Evolutionary conservation across 2,113 vertebrate species (phyloP).

Genomic region (Ivindomyrus marchei): DNA sequence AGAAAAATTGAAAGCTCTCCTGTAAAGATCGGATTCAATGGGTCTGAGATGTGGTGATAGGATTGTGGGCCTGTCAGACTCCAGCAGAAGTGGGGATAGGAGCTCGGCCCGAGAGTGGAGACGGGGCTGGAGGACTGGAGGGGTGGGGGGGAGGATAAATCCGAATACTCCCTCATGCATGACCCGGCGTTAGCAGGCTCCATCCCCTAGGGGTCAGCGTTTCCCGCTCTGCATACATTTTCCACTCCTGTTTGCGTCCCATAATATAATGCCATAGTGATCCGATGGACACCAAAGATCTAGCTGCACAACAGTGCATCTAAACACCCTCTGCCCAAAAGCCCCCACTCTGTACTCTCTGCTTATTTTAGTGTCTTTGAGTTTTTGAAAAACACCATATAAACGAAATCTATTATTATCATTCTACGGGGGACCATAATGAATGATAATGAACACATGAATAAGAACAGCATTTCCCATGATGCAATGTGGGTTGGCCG

Average conservation of each 20-base stretch:
- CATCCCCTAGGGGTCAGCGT: neutral
- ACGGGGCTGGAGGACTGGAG: no score
- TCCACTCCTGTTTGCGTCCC: neutral
- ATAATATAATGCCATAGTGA: neutral
- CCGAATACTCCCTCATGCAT: neutral
- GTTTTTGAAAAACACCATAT: neutral
- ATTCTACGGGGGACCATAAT: neutral
- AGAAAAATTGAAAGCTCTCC: neutral
- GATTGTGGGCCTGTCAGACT: conserved; percentile 2
- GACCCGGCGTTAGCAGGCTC: neutral
- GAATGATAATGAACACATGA: neutral
- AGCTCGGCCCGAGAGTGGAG: neutral
- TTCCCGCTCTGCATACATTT: neutral
- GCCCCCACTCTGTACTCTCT: neutral
- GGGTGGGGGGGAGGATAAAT: neutral
- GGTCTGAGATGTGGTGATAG: neutral
- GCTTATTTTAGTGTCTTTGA: neutral
- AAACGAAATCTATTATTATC: neutral
- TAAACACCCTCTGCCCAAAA: neutral
- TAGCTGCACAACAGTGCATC: neutral
- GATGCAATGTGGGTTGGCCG: conserved; percentile 19
- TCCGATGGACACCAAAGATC: neutral
- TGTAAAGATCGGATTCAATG: neutral
- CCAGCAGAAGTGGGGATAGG: neutral
- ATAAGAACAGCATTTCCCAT: conserved; percentile 29